A percentile compares a stretch with the other conserved stretches of the same genome.
Evolutionary conservation across 2,797 vertebrate genomes (phyloP).

Genomic region (Onychomys leucogaster): DNA sequence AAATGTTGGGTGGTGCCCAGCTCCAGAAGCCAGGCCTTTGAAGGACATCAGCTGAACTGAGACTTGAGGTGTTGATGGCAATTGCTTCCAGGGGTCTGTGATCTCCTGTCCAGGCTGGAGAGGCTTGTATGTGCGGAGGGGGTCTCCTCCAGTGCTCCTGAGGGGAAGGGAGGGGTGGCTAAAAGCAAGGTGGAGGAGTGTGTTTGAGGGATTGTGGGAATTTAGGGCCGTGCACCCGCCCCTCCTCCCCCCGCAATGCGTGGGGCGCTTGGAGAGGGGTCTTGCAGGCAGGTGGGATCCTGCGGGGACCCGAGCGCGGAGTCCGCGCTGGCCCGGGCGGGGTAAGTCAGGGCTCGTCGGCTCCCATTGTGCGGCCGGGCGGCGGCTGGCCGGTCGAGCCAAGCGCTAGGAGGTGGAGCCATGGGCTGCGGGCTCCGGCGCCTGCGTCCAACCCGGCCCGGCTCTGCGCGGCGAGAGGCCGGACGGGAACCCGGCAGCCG

Average conservation of each 20-base stretch:
- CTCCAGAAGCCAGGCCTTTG: conserved; percentile 10
- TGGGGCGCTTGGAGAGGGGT: conserved; percentile 45
- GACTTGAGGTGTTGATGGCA: not conserved
- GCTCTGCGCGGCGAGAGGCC: conserved; percentile 54
- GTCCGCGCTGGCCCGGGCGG: conserved; percentile 50
- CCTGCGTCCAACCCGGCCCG: conserved; percentile 65
- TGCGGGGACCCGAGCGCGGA: conserved; percentile 45
- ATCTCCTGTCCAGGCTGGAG: not conserved
- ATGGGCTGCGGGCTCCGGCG: conserved; percentile 76
- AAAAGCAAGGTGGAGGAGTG: conserved; percentile 61
- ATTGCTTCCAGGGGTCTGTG: not conserved
- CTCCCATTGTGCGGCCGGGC: conserved; percentile 79
- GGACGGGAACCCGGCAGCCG: conserved; percentile 38
- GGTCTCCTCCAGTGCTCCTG: not conserved
- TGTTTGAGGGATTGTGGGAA: conserved; percentile 62
- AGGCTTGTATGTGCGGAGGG: not conserved
- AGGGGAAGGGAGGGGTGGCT: conserved; percentile 1
- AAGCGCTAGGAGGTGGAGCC: conserved; percentile 79
- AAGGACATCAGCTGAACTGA: not conserved
- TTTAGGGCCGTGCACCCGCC: conserved; percentile 32
- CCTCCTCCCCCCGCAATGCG: not conserved
- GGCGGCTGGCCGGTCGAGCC: conserved; percentile 52
- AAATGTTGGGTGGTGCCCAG: conserved; percentile 40
- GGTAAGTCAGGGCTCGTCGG: conserved; percentile 74
- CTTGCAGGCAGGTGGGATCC: conserved; percentile 57